These are phyloP conservation scores for Orthosia gracilis DNA, from an alignment of 2,888 invertebrate genomes.

Conservation along the genomic window DNA sequence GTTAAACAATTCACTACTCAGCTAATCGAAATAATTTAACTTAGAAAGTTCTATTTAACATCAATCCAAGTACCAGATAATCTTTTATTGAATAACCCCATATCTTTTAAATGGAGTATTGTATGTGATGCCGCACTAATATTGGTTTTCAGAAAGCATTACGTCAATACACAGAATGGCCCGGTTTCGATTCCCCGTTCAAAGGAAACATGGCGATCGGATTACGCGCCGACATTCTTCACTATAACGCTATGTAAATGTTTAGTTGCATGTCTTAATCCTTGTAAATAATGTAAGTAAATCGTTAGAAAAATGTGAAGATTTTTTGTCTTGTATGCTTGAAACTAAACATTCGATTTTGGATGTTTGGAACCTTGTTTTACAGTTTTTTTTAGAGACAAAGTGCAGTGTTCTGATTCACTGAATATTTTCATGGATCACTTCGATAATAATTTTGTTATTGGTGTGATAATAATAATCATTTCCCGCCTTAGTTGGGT, in stretches of 20 bases:
- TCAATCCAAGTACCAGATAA: constrained; percentile 29
- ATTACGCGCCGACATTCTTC: constrained; percentile 80
- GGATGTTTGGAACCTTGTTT: neutral
- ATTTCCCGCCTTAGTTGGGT: no score
- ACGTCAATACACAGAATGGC: constrained; percentile 78
- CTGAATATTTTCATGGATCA: neutral
- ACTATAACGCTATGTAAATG: constrained; percentile 72
- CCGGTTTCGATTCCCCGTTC: constrained; percentile 79
- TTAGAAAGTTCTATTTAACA: neutral
- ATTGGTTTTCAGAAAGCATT: constrained; percentile 85
- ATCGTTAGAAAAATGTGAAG: neutral
- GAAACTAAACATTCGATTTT: neutral
- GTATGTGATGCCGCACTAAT: constrained; percentile 67
- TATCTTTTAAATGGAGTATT: constrained; percentile 63
- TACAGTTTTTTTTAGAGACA: neutral
- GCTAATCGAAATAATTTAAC: constrained; percentile 4
- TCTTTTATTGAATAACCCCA: constrained; percentile 35
- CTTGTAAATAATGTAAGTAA: constrained; percentile 30
- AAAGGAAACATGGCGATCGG: constrained; percentile 79
- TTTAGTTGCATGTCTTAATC: constrained; percentile 31
- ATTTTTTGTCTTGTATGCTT: neutral
- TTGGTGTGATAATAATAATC: no score
- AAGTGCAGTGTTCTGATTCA: neutral
- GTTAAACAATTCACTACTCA: no score
- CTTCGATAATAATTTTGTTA: no score